A percentile compares a stretch with the other conserved stretches of the same genome.
phyloP scores from a whole-genome alignment of 2,797 vertebrate species.

The Lemur catta region DNA sequence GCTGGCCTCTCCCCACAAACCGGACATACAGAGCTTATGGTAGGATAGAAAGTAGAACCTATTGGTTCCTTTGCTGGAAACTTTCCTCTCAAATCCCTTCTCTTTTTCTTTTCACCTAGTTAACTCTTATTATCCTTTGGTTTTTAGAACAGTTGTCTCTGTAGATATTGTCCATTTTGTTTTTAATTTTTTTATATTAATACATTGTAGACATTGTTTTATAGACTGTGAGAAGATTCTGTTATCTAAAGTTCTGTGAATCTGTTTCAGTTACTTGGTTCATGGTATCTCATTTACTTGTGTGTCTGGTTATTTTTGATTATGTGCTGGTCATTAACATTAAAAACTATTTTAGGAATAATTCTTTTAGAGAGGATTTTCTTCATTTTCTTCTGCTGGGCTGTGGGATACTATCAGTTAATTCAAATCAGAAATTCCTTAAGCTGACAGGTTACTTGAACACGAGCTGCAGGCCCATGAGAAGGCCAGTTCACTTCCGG shows the following conservation, averaged over 20 bases:
- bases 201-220: neutral
- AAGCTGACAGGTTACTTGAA: neutral
- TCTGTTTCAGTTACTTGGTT: neutral
- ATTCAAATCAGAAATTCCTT: neutral
- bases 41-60: neutral
- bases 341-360: neutral
- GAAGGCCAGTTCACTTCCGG: neutral
- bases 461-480: neutral
- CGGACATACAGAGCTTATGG: neutral
- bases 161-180: neutral
- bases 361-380: conserved; percentile 3
- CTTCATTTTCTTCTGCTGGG: neutral
- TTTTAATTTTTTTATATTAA: neutral
- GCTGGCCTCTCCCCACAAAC: neutral
- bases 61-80: neutral
- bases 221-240: neutral
- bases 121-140: neutral
- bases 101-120: neutral
- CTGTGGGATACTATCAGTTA: neutral
- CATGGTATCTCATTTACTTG: neutral
- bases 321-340: conserved; percentile 1
- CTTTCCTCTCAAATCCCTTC: neutral
- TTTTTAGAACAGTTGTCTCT: neutral
- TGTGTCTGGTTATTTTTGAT: conserved; percentile 34
- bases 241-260: neutral